phyloP scores from a whole-genome alignment of 2,888 invertebrate species.

The Dyspetes luteomarginatus region DNA sequence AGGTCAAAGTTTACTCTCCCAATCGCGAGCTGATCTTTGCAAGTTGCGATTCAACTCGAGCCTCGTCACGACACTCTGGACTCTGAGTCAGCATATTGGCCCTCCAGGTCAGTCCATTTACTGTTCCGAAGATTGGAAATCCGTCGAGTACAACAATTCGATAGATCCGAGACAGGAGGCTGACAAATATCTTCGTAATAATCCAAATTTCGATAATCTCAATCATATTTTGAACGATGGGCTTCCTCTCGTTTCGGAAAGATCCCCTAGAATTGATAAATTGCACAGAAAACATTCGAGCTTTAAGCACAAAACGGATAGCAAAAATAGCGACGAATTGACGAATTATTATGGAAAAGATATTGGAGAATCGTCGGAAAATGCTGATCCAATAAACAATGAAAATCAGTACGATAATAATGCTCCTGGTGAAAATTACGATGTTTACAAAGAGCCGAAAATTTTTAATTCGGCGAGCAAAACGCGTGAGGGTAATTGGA shows the following conservation, averaged over 20 bases:
- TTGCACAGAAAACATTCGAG: constrained; percentile 55
- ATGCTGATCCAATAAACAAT: constrained; percentile 1
- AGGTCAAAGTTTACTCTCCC: constrained; percentile 72
- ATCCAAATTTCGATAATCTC: constrained; percentile 79
- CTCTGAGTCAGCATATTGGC: constrained; percentile 87
- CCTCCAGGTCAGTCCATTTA: constrained; percentile 90
- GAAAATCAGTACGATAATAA: constrained; percentile 45
- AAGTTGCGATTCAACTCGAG: constrained; percentile 89
- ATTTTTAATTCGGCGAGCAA: constrained; percentile 58
- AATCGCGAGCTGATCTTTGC: constrained; percentile 86
- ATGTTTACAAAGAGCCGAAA: constrained; percentile 63
- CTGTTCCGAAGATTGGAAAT: constrained; percentile 85
- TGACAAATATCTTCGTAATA: constrained; percentile 81
- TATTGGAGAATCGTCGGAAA: neutral
- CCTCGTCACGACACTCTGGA: constrained; percentile 87
- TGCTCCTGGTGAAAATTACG: constrained; percentile 59
- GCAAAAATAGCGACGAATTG: constrained; percentile 55
- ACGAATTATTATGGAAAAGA: constrained; percentile 63
- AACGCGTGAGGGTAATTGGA: constrained; percentile 67
- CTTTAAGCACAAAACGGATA: constrained; percentile 62
- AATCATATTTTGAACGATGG: constrained; percentile 65
- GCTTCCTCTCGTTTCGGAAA: constrained; percentile 71
- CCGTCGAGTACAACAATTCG: constrained; percentile 82
- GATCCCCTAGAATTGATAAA: constrained; percentile 67
- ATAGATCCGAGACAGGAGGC: constrained; percentile 84